A percentile compares a stretch with the other conserved stretches of the same genome.
Evolutionary conservation across 53 echinoderm and acorn worm species (phyloP).

Genomic region (Holothuria leucospilota): DNA sequence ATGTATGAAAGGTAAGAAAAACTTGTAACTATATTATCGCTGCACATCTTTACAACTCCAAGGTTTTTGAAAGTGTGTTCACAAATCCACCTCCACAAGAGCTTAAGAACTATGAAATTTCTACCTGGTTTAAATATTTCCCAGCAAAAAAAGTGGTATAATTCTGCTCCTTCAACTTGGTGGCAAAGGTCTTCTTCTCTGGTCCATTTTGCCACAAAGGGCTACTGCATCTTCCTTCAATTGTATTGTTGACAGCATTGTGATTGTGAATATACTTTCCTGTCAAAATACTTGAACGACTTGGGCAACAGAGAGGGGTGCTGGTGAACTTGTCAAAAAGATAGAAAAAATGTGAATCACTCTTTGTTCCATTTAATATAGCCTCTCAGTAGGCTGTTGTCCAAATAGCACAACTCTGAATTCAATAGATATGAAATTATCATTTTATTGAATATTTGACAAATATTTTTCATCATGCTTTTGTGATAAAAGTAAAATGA

Average conservation of each 20-base stretch:
- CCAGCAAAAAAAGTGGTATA: constrained; percentile 97
- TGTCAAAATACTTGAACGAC: constrained; percentile 93
- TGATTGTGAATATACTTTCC: constrained; percentile 99
- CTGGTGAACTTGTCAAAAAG: constrained; percentile 77
- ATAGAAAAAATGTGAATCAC: no score
- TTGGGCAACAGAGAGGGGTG: constrained; percentile 95
- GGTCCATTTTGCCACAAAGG: constrained; percentile 89
- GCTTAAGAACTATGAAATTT: no score
- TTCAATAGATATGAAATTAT: neutral
- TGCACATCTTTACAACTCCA: no score
- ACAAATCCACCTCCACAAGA: no score
- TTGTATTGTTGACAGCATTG: constrained; percentile 81
- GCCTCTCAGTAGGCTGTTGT: neutral
- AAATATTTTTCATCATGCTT: no score
- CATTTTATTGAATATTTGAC: no score
- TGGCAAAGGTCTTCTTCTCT: constrained; percentile 87
- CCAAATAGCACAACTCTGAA: no score
- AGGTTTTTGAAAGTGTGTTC: no score
- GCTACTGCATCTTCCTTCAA: constrained; percentile 87
- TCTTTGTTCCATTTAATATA: neutral
- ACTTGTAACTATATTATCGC: no score
- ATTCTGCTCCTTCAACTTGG: constrained; percentile 72
- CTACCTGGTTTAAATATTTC: constrained; percentile 95
- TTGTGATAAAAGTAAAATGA: no score
- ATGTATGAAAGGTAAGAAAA: no score